Percentiles rank a stretch among this genome's conserved stretches.
phyloP scores from a whole-genome alignment of 2,797 vertebrate genomes.

The Gambelia wislizenii region DNA sequence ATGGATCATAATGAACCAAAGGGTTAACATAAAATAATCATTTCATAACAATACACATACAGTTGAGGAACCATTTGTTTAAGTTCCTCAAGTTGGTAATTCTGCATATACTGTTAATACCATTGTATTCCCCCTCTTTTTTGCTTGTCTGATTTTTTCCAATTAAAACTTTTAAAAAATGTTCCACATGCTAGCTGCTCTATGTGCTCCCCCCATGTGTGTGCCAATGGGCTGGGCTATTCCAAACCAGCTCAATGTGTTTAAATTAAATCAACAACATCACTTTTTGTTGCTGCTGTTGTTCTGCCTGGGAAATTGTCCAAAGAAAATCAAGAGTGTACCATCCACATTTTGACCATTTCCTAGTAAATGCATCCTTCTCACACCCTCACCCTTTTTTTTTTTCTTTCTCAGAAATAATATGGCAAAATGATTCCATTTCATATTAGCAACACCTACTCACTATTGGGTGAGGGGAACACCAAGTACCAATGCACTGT shows the following conservation, averaged over 20 bases:
- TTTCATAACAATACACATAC: background rate
- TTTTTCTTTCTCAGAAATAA: constrained; percentile 34
- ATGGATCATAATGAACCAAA: background rate
- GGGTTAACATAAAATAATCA: background rate
- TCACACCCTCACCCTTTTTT: background rate
- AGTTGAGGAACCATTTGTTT: background rate
- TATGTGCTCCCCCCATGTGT: background rate
- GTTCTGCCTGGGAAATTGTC: constrained; percentile 51
- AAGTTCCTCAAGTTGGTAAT: background rate
- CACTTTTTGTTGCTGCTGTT: constrained; percentile 34
- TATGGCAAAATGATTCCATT: constrained; percentile 48
- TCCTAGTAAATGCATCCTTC: constrained; percentile 19
- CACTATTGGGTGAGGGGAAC: constrained; percentile 14
- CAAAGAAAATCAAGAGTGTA: constrained; percentile 59
- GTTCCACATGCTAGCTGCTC: background rate
- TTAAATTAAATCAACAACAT: constrained; percentile 41
- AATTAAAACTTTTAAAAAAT: constrained; percentile 10
- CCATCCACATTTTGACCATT: constrained; percentile 46
- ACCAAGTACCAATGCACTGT: background rate
- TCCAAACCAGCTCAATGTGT: constrained; percentile 36
- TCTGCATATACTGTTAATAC: background rate
- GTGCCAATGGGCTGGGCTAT: background rate
- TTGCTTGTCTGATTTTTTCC: background rate
- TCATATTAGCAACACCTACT: constrained; percentile 54
- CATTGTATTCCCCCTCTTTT: background rate